Base-by-base conservation (phyloP, 2,113 vertebrate genomes). In the Herpetotheres cachinnans region DNA sequence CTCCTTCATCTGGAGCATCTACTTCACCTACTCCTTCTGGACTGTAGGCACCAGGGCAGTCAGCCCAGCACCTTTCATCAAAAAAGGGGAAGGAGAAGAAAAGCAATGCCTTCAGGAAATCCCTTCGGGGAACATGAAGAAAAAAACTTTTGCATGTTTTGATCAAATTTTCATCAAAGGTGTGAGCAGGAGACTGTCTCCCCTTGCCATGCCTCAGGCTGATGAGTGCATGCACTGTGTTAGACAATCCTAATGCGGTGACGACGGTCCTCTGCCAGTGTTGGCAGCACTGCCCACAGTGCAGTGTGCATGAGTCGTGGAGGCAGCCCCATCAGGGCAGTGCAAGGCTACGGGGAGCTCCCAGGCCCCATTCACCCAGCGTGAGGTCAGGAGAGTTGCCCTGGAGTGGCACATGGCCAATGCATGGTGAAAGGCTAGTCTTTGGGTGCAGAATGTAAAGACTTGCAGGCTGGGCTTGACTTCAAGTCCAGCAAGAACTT, bases 291-390 rank as follows among this genome's bases (percentile, higher is more conserved):
- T 63, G 40, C 14, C 55, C 17, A 1, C 63, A 61, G 36, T 0
- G 0, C 4, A 6, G 42, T 42, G 44, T 34, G 42, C 0, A 0
- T 18, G 52, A 34, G 55, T 2, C 7, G 24, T 26, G 18, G 15
- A 10, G 55, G 85, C 46, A 93, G 65, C 11, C 26, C 85, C 1
- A 3, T 46, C 46, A 0, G 0, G 30, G 21, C 27, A 46, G 36
- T 2, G 11, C 36, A 26, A 59, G 24, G 40, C 52, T 81, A 21
- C 1, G 2, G 74, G 38, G 30, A 73, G 22, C 47, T 89, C 20
- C 29, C 2, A 2, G 30, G 36, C 18, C 22, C 11, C 18, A 3
- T 29, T 58, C 0, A 2, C 10, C 12, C 42, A 63, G 38, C 0
- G 0, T 16, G 38, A 83, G 42, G 17, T 25, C 66, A 34, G 44